Evolutionary conservation across 2,888 invertebrate genomes (phyloP), one percentile per base, ranked within the genome.

Genomic region (Neelides folsomi): DNA sequence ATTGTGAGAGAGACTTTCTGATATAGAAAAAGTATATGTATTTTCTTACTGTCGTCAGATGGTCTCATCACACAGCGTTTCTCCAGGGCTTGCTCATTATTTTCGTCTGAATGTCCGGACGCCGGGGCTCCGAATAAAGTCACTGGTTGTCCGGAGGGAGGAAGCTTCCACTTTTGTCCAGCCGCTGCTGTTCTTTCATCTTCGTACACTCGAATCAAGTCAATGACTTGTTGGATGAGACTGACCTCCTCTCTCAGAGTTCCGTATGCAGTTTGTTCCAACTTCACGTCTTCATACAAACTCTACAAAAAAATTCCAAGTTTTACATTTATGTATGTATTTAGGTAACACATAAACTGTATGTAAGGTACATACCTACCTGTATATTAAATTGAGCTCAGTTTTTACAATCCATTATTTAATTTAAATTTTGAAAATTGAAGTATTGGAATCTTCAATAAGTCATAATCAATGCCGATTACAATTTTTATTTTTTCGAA

Each of bases 101-200:
- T 60, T 44, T 62, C 62, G n/a, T 59, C 62, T 15, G 38, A 46
- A 41, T 50, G 47, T 19, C 50, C 74, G 18, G 77, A 77, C 64
- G 75, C 72, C 27, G 75, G 73, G 42, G 75, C 77, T 58, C 78
- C 77, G 65, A 81, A 81, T 41, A 80, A 71, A 67, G 78, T 77
- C 64, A 81, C 79, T 7, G 80, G 80, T 65, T 80, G 80, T n/a
- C 80, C 81, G 65, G 76, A 76, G 15, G 80, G 79, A 34, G 81
- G 80, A 53, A 81, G 68, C 66, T 80, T 81, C 81, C 81, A 81
- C 69, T 80, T 81, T 66, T 80, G 79, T 8, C 78, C 78, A 12
- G 76, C 73, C 67, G 77, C 76, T 35, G 74, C 73, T 66, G 73
- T 75, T 54, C 75, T 71, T 64, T 79, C 79, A 63, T 76, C 76